Base-by-base conservation (phyloP, 2,888 invertebrate genomes). In the Ormyrus nitidulus region DNA sequence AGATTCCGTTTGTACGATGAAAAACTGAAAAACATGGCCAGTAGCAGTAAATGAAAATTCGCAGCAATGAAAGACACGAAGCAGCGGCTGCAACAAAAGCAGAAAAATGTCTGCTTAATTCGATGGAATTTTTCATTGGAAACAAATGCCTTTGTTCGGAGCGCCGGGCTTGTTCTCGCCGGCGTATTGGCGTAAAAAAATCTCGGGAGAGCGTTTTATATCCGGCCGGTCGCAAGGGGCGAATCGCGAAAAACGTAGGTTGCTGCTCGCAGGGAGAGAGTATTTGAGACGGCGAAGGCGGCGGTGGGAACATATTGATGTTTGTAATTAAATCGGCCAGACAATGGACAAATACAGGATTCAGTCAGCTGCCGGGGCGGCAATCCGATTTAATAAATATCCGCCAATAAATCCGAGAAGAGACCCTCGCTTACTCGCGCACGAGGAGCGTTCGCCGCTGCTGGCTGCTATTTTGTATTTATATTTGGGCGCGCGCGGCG, bases 251-350 rank as follows among this genome's bases (percentile, higher is more conserved):
- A 71, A 64, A 51, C 19, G n/a, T 68, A 44, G 0, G 49, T 8
- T 7, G 11, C 49, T 6, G 6, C 54, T 11, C 9, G 10, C 13
- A 71, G 10, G 51, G n/a, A 9, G 9, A 77, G 81, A 82, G 81
- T 84, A 77, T 81, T 83, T 79, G 64, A 80, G 85, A 85, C 84
- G 84, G 82, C 84, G 85, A 85, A 86, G 58, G 61, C 11, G 34
- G 62, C 48, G 49, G 64, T 0, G 7, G n/a, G 13, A 88, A 88
- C 87, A 87, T 88, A 89, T 89, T 89, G 88, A 87, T 88, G 86
- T 87, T 89, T 86, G 86, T 86, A 89, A 89, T 89, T 88, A 88
- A 89, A 89, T 87, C 84, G 86, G 79, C 84, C 88, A 88, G 88
- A 88, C 89, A 87, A 88, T 88, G 86, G 86, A 88, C 89, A 89